These are phyloP conservation scores for Trichomalopsis sarcophagae DNA, from an alignment of 1,140 invertebrate genomes.

Conservation along the genomic window DNA sequence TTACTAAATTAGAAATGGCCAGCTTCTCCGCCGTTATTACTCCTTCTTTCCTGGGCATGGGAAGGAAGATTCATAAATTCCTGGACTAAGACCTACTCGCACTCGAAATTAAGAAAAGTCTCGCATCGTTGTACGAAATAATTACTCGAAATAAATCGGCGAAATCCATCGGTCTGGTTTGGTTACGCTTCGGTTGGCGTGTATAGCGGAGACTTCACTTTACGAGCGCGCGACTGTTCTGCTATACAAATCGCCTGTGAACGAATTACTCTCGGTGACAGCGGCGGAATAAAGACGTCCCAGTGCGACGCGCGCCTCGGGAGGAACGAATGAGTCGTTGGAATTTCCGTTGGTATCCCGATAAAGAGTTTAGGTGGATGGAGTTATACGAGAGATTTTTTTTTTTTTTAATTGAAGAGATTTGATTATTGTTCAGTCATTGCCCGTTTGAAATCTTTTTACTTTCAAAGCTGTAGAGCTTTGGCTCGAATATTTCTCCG, in stretches of 20 bases:
- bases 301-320: neutral
- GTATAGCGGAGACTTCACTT: constrained; percentile 8
- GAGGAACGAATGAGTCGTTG: neutral
- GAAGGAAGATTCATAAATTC: neutral
- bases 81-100: neutral
- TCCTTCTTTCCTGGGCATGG: neutral
- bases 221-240: neutral
- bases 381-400: neutral
- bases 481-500: too few relatives aligned
- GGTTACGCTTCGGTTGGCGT: too few relatives aligned
- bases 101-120: neutral
- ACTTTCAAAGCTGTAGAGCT: too few relatives aligned
- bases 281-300: constrained; percentile 5
- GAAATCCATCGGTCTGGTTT: too few relatives aligned
- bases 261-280: constrained; percentile 28
- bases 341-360: constrained; percentile 4
- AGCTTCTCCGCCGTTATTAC: constrained; percentile 13
- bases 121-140: too few relatives aligned
- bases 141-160: too few relatives aligned
- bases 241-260: constrained; percentile 31
- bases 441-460: too few relatives aligned
- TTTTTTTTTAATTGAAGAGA: neutral
- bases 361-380: neutral
- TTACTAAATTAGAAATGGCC: constrained; percentile 29
- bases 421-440: too few relatives aligned